Evolutionary conservation across 1,140 invertebrate species (phyloP), one percentile per base, ranked within the genome.

Genomic region (Lasioglossum baleicum): DNA sequence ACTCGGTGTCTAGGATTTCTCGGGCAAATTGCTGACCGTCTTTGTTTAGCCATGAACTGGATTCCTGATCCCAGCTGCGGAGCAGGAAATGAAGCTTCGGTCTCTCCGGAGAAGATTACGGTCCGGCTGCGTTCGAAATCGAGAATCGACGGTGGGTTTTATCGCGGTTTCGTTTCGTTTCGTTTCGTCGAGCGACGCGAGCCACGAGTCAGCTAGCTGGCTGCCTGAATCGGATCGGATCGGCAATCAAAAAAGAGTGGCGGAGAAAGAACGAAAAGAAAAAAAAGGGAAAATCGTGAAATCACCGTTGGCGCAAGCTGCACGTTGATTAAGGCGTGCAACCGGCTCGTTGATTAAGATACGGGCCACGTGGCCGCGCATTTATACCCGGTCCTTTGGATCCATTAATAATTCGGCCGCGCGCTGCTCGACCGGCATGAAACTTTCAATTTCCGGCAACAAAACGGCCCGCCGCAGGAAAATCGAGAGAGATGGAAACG

Each of bases 51-150:
- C 44, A 26, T 17, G 22, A 40, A 35, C 13, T 15, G 58, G 51
- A 74, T 64, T 60, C 68, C 66, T 40, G 78, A 81, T 73, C 69
- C 51, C 51, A 51, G 53, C 48, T 51, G 31, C 60, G 53, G 2
- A 69, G n/a, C 66, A 58, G 70, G 74, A 78, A 77, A 83, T 72
- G 72, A 83, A 85, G 58, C 71, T 71, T n/a, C 63, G 42, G 70
- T 83, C 40, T 60, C 22, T 44, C 17, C 22, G 61, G 10, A 11
- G 65, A 56, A 79, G 70, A 72, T 70, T 65, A 61, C 40, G 69
- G 51, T 31, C 26, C 35, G 53, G 42, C 26, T 22, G 20, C 53
- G 26, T 22, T 53, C 31, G 76, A 48, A 75, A 83, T 80, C 72
- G 61, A 56, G 63, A 74, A 44, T 79, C 26, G 63, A 68, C 74